Conservation (phyloP, 2,888 invertebrate genomes). For the Selenia dentaria region DNA sequence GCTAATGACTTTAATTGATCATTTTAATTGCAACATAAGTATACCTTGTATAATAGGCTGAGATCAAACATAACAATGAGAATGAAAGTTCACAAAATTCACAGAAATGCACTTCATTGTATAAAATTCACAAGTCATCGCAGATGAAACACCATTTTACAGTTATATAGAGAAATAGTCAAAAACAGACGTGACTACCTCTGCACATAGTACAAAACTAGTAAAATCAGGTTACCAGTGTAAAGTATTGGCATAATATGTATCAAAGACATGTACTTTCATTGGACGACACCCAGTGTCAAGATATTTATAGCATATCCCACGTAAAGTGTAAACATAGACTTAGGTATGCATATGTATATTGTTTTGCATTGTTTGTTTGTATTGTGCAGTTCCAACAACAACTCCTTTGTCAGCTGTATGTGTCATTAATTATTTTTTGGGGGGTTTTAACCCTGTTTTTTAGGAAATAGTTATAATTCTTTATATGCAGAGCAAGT, state of each 20-base stretch:
- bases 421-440: too few species aligned
- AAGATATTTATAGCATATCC: conserved; percentile 75
- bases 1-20: conserved; percentile 54
- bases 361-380: conserved; percentile 39
- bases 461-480: too few species aligned
- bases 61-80: conserved; percentile 32
- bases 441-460: too few species aligned
- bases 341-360: conserved; percentile 41
- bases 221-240: conserved; percentile 3
- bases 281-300: conserved; percentile 42
- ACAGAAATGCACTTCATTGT: conserved; percentile 12
- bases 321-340: conserved; percentile 61
- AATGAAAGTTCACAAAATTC: conserved; percentile 14
- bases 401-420: conserved; percentile 19
- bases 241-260: conserved; percentile 1
- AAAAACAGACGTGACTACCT: neutral
- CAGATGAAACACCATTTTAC: neutral
- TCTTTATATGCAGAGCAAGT: too few species aligned
- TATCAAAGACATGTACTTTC: conserved; percentile 6
- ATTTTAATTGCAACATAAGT: conserved; percentile 32
- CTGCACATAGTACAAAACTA: conserved; percentile 7
- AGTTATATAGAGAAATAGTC: too few species aligned
- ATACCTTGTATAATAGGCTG: conserved; percentile 33
- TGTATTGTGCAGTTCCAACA: conserved; percentile 33
- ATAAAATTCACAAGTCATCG: conserved; percentile 18